Evolutionary conservation across 92 coral and sea anemone genomes (phyloP).

Genomic region (Pocillopora meandrina): DNA sequence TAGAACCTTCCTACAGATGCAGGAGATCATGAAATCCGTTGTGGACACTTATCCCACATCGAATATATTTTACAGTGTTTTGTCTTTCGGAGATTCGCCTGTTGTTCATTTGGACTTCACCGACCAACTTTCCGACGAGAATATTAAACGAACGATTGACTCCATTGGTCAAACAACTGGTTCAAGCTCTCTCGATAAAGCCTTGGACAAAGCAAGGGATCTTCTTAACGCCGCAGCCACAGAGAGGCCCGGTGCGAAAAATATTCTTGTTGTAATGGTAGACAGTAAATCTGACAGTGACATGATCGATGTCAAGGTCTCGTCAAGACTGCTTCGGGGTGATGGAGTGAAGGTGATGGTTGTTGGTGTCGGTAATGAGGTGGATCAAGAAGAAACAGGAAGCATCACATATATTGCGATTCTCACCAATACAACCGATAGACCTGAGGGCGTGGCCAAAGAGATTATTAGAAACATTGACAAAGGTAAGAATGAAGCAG

Average conservation of each 20-base stretch:
- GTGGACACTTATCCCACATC: conserved; percentile 78
- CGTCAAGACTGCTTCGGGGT: conserved; percentile 51
- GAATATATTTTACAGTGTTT: conserved; percentile 59
- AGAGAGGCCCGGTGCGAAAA: conserved; percentile 65
- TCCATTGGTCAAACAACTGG: conserved; percentile 38
- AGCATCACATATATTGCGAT: conserved; percentile 29
- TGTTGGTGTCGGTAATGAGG: conserved; percentile 70
- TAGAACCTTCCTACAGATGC: conserved; percentile 63
- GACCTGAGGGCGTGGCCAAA: conserved; percentile 50
- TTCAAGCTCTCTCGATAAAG: conserved; percentile 67
- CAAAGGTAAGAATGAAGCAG: conserved; percentile 42
- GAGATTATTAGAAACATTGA: conserved; percentile 54
- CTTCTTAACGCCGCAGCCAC: conserved; percentile 54
- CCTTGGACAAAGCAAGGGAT: conserved; percentile 53
- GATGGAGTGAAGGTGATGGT: conserved; percentile 67
- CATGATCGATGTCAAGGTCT: conserved; percentile 39
- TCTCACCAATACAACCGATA: conserved; percentile 44
- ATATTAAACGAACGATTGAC: conserved; percentile 34
- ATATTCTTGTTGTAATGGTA: conserved; percentile 72
- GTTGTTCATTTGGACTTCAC: conserved; percentile 49
- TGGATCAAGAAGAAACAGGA: conserved; percentile 48
- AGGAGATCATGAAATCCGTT: conserved; percentile 71
- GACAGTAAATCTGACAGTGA: conserved; percentile 65
- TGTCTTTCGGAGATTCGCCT: conserved; percentile 65
- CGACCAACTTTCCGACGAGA: conserved; percentile 12